Percentiles rank a stretch among this genome's conserved stretches.
These are phyloP conservation scores for Upupa epops DNA, from an alignment of 2,113 vertebrate genomes.

Conservation along the genomic window DNA sequence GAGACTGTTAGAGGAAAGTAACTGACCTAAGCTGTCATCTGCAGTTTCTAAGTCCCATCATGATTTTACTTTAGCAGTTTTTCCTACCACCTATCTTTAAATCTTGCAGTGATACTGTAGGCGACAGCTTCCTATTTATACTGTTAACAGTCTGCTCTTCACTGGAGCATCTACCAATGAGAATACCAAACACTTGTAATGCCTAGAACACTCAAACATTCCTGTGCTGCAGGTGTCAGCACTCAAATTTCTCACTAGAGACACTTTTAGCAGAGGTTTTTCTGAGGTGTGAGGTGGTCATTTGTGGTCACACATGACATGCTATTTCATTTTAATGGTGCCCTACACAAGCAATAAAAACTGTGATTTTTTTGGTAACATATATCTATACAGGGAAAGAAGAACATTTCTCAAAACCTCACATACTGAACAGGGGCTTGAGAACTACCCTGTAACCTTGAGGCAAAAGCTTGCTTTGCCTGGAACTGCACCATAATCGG, in stretches of 20 bases:
- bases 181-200: background rate
- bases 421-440: background rate
- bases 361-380: background rate
- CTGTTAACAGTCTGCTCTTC: background rate
- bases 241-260: background rate
- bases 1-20: background rate
- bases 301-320: fast-evolving
- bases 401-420: background rate
- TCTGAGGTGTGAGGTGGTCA: background rate
- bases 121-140: background rate
- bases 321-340: background rate
- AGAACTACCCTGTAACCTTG: background rate
- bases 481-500: background rate
- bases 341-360: background rate
- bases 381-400: background rate
- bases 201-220: background rate
- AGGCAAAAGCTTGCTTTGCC: background rate
- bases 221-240: background rate
- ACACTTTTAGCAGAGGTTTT: background rate
- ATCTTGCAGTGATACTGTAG: background rate
- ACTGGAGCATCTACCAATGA: background rate
- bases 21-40: background rate
- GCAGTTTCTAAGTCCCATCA: background rate
- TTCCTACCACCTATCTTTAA: background rate
- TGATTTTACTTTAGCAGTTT: background rate